Conservation (phyloP, 2,888 invertebrate species). For the Malthinus seriepunctatus region DNA sequence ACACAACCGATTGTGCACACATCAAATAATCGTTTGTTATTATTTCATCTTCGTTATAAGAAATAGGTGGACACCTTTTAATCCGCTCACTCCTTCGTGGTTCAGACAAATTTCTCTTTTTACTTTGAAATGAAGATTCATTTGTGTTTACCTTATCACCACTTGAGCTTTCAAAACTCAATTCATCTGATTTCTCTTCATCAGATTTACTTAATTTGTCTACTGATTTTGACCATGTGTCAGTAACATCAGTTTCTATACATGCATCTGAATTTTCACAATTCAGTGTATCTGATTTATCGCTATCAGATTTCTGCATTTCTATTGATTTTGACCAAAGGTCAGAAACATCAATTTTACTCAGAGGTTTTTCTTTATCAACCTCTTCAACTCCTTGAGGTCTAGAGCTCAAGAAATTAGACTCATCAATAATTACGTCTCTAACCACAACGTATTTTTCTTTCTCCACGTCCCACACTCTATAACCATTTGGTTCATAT, state of each 20-base stretch:
- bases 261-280: not conserved
- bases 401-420: not conserved
- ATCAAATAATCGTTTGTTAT: not conserved
- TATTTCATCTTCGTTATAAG: not conserved
- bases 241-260: not conserved
- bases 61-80: not conserved
- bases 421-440: not conserved
- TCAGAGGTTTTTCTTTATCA: not conserved
- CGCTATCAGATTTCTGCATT: no score
- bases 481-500: slow-evolving; percentile 45
- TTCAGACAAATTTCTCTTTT: not conserved
- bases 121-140: not conserved
- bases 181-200: not conserved
- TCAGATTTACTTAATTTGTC: not conserved
- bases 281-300: no score
- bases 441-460: slow-evolving; percentile 33
- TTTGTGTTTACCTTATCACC: not conserved
- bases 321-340: no score
- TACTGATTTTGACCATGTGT: not conserved
- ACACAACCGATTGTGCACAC: not conserved
- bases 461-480: slow-evolving; percentile 40
- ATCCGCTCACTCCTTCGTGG: not conserved
- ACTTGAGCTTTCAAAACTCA: not conserved
- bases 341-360: not conserved
- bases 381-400: not conserved